Evolutionary conservation across 2,113 vertebrate species (phyloP), one percentile per base, ranked within the genome.

Genomic region (Bujurquina vittata): DNA sequence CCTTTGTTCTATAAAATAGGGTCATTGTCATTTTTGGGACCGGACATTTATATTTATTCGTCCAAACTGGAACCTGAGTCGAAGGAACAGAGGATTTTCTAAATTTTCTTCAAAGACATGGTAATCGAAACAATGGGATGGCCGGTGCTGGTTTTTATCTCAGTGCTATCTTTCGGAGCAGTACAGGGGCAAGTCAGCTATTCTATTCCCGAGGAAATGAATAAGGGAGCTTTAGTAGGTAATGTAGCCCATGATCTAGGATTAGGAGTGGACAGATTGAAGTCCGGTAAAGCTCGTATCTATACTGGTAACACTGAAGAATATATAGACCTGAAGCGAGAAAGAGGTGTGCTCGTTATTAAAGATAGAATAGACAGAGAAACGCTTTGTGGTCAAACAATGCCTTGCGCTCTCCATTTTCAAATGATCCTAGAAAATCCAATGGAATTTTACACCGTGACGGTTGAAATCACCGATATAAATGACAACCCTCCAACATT

Each of bases 401-500:
- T 81, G 78, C 88, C 86, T 1, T 94, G 93, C 35, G 87, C 88
- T 5, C 54, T 94, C 1, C 87, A 91, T 90, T 92, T 91, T 26
- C 88, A 94, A 35, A 77, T 91, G 22, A 90, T 93, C 10, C n/a
- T 94, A 1, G 92, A 94, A 86, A 91, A 92, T n/a, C 93, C 93
- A 1, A 91, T 94, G 75, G 92, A 94, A 22, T 88, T 93, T 75
- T 92, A 81, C 67, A 86, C 84, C 1, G 78, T 92, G 6, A 91
- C 89, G 0, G 72, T 94, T 4, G 88, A 94, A 59, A 88, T 94
- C 2, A 83, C 60, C 0, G 94, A 94, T 29, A 60, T 93, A 10
- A 94, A 94, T 40, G 94, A 94, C 18, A 92, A 93, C 23, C 78
- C 85, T 10, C 96, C 96, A 1, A 43, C 0, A 46, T 97, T 96